These are phyloP conservation scores for Xenopus laevis DNA, from an alignment of 2,113 vertebrate genomes.

Conservation along the genomic window DNA sequence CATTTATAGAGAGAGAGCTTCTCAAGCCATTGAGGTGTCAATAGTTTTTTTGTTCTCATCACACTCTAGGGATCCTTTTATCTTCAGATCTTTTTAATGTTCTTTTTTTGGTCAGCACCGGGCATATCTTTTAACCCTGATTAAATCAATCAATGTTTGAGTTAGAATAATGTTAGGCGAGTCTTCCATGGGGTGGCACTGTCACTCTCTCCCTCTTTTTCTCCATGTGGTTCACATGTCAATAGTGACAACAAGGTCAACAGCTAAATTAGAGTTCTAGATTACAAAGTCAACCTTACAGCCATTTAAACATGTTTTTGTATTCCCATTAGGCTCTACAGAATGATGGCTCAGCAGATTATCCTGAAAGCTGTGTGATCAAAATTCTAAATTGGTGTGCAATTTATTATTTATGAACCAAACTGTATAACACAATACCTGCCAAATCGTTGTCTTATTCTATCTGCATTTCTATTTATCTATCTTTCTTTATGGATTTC, in stretches of 20 bases:
- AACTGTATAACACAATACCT: slow-evolving; percentile 2
- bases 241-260: slow-evolving; percentile 29
- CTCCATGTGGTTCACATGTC: slow-evolving; percentile 22
- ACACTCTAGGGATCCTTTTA: background rate
- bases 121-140: slow-evolving; percentile 19
- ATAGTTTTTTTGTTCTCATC: no score
- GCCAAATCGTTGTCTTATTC: no score
- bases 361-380: slow-evolving; percentile 1
- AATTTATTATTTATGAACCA: slow-evolving; percentile 25
- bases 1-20: slow-evolving; percentile 13
- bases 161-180: background rate
- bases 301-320: slow-evolving; percentile 25
- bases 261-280: slow-evolving; percentile 33
- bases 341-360: slow-evolving; percentile 29
- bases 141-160: slow-evolving; percentile 28
- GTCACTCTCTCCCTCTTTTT: slow-evolving; percentile 22
- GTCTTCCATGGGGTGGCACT: slow-evolving; percentile 13
- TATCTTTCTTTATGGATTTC: no score
- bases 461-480: no score
- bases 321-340: slow-evolving; percentile 12
- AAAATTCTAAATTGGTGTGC: slow-evolving; percentile 18
- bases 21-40: no score
- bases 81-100: slow-evolving; percentile 9
- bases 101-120: slow-evolving; percentile 12
- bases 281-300: slow-evolving; percentile 26